Conservation (phyloP, 2,113 vertebrate species). For the Aspidoscelis tigris region DNA sequence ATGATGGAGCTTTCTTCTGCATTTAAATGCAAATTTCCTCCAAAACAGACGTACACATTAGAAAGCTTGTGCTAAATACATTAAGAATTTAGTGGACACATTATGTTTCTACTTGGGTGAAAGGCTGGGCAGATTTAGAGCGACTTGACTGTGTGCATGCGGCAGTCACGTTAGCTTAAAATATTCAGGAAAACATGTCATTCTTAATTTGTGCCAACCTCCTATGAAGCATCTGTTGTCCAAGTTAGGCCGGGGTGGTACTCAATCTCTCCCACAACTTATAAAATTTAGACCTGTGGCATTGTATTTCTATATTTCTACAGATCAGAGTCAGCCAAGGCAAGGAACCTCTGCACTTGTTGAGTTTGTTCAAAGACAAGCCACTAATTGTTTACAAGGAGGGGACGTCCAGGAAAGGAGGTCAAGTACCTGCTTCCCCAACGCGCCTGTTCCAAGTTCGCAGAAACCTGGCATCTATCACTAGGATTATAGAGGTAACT, state of each 20-base stretch:
- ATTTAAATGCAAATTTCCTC: slow-evolving; percentile 34
- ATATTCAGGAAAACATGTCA: slow-evolving; percentile 32
- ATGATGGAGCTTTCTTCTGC: slow-evolving; percentile 13
- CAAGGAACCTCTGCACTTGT: slow-evolving; percentile 89
- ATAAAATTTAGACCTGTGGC: slow-evolving; percentile 31
- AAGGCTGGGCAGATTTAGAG: slow-evolving; percentile 43
- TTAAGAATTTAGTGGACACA: slow-evolving; percentile 16
- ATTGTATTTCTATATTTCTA: not conserved
- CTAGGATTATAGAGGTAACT: slow-evolving; percentile 88
- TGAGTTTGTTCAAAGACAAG: slow-evolving; percentile 89
- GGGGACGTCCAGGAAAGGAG: slow-evolving; percentile 84
- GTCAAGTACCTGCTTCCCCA: slow-evolving; percentile 72
- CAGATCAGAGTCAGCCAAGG: slow-evolving; percentile 90
- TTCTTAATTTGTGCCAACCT: slow-evolving; percentile 25
- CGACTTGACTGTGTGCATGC: slow-evolving; percentile 24
- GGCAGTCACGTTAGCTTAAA: slow-evolving; percentile 43
- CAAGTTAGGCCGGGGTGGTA: slow-evolving; percentile 39
- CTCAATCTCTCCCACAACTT: not conserved
- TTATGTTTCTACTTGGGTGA: slow-evolving; percentile 38
- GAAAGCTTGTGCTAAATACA: slow-evolving; percentile 40
- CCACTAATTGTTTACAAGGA: slow-evolving; percentile 88
- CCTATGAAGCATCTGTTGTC: slow-evolving; percentile 25
- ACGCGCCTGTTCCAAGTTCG: slow-evolving; percentile 88
- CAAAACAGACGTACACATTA: slow-evolving; percentile 2
- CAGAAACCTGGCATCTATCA: slow-evolving; percentile 84